Evolutionary conservation across 2,113 vertebrate genomes (phyloP), one percentile per base, ranked within the genome.

Genomic region (Carassius carassius): DNA sequence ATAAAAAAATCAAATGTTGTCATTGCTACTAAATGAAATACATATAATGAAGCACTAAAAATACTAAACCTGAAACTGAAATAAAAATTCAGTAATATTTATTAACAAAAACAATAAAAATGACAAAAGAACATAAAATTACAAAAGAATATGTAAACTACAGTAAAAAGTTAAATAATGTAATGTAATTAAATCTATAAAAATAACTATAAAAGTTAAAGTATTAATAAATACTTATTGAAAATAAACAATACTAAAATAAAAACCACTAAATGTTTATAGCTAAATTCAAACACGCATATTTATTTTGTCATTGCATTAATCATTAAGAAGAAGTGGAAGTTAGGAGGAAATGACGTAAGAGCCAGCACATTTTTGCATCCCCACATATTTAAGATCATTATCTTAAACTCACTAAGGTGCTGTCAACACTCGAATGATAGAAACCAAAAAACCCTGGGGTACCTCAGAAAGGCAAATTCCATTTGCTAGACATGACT

Each of bases 381-480:
- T 63, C 35, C 77, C 21, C 5, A 47, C 58, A 25, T 62, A 63
- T 37, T 79, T 62, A 79, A 79, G 25, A 63, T 11, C 1, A 0
- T n/a, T 21, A 23, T 47, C 70, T 47, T 73, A 47, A 25, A 73
- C 41, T 73, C 70, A 23, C 70, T 47, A 47, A 73, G 70, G 41
- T 23, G 5, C 41, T 69, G 41, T 81, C 79, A 69, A 69, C 62
- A 69, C n/a, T 8, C 32, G 13, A 35, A 78, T 35, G 60, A 81
- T 69, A 81, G 5, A 81, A 81, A 49, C 41, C 79, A 69, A 23
- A 29, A 65, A 47, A 29, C 78, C 60, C 78, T 13, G 16, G 37
- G 16, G 78, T 23, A 25, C 37, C 21, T 80, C 25, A 2, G n/a
- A 16, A 49, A 65, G 29, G 17, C 35, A 12, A 70, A 69, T 4